Base-by-base conservation (phyloP, 1,140 invertebrate genomes). In the Hylyphantes graminicola region DNA sequence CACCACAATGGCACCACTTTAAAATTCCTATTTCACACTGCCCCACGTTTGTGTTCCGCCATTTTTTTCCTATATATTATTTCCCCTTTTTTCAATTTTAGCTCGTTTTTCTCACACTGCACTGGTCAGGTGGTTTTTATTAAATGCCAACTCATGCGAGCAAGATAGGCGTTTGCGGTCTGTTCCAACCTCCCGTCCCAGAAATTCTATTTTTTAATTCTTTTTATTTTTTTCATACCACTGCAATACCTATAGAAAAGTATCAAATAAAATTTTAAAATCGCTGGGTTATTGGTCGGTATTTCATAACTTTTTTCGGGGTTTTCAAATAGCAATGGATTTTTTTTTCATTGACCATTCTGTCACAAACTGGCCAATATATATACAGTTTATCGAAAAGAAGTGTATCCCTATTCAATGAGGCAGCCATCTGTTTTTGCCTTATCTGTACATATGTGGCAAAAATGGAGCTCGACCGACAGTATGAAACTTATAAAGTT, bases 21-120 rank as follows among this genome's bases (percentile, higher is more conserved):
- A 83, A 83, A 83, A 83, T 83, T 83, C 80, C 72, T 65, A 83
- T 83, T 83, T 83, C 61, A 72, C 70, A 83, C 80, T 75, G 35
- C n/a, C 63, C 50, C 50, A 51, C 53, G 19, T 78, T 21, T 51
- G 51, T 73, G 64, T 50, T 63, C 9, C 19, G 48, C 61, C 65
- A 74, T 74, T 55, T 82, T 73, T 82, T 75, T 55, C 10, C 21
- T 70, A 53, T 65, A 63, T 83, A 74, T 83, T 50, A 5, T 50
- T 35, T 53, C 11, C 51, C 50, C 51, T 80, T 70, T 70, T 70
- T 70, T 75, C 72, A 65, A 81, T 63, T 73, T 81, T 81, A 21
- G 55, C 10, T 51, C 68, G 21, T 63, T 63, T 81, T 72, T 61
- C 73, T 35, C 53, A 74, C 80, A 74, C 61, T 67, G 80, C 72